Percentiles rank a stretch among this genome's conserved stretches.
Evolutionary conservation across 2,113 vertebrate species (phyloP).

Genomic region (Cricetomys ansorgei): DNA sequence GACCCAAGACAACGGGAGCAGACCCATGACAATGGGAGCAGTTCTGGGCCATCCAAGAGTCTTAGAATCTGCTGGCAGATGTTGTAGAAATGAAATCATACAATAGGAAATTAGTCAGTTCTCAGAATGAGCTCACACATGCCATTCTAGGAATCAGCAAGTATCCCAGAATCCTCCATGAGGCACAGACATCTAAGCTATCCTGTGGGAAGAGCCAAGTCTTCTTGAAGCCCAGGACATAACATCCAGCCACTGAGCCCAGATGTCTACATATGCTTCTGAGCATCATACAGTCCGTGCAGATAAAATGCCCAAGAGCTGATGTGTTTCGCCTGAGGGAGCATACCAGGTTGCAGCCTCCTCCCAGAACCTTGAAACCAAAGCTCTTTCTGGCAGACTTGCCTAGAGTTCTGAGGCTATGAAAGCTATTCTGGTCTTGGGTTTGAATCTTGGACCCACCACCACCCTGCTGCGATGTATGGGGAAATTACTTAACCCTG

Average conservation of each 20-base stretch:
- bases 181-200: background rate
- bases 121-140: background rate
- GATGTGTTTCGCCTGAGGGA: background rate
- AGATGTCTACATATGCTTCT: background rate
- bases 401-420: background rate
- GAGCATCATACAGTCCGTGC: background rate
- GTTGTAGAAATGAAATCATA: conserved; percentile 10
- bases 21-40: background rate
- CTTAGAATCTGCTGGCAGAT: conserved; percentile 7
- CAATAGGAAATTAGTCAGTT: background rate
- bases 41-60: background rate
- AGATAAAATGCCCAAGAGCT: background rate
- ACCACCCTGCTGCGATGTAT: background rate
- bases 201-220: background rate
- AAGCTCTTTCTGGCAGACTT: background rate
- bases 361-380: background rate
- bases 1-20: background rate
- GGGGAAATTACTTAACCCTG: background rate
- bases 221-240: background rate
- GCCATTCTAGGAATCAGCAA: background rate
- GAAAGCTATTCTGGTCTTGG: background rate
- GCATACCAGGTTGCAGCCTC: background rate
- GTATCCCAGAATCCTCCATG: background rate
- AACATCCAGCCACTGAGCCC: background rate
- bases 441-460: background rate